Conservation (phyloP, 2,797 vertebrate species). For the Chiloscyllium punctatum region DNA sequence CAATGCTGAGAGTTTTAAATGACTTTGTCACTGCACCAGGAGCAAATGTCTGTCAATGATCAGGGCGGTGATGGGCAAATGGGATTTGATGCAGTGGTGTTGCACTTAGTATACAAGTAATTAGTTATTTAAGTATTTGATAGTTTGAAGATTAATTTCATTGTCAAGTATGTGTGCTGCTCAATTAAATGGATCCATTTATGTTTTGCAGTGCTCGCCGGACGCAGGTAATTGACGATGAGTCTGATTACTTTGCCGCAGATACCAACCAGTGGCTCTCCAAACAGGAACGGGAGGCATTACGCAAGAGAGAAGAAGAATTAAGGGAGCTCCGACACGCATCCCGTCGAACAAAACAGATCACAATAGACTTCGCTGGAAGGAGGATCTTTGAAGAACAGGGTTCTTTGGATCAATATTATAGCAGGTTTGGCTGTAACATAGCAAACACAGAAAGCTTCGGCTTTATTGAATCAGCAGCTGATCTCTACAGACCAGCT, state of each 20-base stretch:
- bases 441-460: not conserved
- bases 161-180: not conserved
- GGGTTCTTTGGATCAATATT: constrained; percentile 68
- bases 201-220: constrained; percentile 67
- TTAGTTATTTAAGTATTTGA: not conserved
- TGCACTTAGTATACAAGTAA: not conserved
- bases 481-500: not conserved
- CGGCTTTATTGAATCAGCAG: not conserved
- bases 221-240: constrained; percentile 94
- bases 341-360: constrained; percentile 74
- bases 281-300: constrained; percentile 69
- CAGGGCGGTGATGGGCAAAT: not conserved
- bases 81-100: not conserved
- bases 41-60: not conserved
- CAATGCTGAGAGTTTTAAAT: not conserved
- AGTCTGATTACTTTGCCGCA: constrained; percentile 87
- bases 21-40: not conserved
- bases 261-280: constrained; percentile 96
- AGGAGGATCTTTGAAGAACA: constrained; percentile 78
- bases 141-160: not conserved
- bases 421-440: constrained; percentile 63
- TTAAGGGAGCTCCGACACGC: constrained; percentile 78
- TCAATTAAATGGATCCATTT: not conserved
- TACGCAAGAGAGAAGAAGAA: constrained; percentile 79
- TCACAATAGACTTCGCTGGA: constrained; percentile 91